Evolutionary conservation across 2,888 invertebrate genomes (phyloP).

Genomic region (Sphaerophoria rueppellii): DNA sequence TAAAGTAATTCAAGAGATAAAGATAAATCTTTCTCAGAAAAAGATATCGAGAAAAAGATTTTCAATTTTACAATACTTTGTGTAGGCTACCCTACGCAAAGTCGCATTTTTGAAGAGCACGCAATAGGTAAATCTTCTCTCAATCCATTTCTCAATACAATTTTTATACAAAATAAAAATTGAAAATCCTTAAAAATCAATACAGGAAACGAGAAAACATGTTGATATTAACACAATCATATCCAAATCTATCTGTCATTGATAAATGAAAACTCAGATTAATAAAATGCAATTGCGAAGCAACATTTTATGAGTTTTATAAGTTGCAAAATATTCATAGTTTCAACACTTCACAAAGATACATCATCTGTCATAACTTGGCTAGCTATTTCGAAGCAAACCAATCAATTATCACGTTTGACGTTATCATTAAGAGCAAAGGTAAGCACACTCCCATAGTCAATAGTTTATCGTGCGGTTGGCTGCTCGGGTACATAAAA

Average conservation of each 20-base stretch:
- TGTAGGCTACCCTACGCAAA: no score
- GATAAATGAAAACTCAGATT: not conserved
- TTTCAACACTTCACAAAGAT: constrained; percentile 36
- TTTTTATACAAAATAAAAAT: no score
- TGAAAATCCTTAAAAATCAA: no score
- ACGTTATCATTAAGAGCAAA: constrained; percentile 32
- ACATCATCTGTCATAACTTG: constrained; percentile 29
- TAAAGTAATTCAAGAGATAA: no score
- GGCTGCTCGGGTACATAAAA: constrained; percentile 9
- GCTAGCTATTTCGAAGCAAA: constrained; percentile 38
- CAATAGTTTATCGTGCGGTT: constrained; percentile 1
- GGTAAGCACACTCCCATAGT: constrained; percentile 29
- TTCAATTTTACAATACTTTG: no score
- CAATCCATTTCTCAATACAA: no score
- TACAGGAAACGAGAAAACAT: no score
- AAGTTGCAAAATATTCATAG: constrained; percentile 20
- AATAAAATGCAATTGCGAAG: not conserved
- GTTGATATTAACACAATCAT: no score
- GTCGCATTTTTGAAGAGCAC: no score
- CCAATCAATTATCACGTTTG: constrained; percentile 68
- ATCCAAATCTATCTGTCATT: not conserved
- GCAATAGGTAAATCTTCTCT: no score
- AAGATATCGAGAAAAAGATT: no score
- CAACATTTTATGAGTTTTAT: not conserved
- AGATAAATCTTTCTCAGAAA: no score